Evolutionary conservation across 2,797 vertebrate genomes (phyloP).

Genomic region (Schizopygopsis malacanthus): DNA sequence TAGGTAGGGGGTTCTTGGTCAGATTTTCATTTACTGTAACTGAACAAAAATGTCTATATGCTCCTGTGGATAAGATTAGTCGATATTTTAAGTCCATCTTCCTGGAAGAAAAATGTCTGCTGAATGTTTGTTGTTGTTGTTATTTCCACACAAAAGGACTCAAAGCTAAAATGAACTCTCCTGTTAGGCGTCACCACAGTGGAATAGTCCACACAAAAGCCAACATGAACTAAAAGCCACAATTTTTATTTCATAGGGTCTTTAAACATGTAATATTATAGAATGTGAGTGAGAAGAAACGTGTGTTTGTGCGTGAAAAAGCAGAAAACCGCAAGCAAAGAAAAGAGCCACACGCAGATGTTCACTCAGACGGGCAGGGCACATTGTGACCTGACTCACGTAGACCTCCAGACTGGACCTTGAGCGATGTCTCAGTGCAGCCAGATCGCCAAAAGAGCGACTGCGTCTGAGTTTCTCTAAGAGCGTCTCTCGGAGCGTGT

Average conservation of each 20-base stretch:
- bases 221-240: constrained; percentile 1
- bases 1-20: background rate
- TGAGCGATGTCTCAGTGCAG: constrained; percentile 90
- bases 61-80: background rate
- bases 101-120: background rate
- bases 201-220: too few species aligned
- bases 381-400: constrained; percentile 86
- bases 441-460: constrained; percentile 95
- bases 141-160: too few species aligned
- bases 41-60: background rate
- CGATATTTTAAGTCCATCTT: background rate
- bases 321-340: constrained; percentile 37
- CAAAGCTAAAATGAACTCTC: background rate
- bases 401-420: constrained; percentile 93
- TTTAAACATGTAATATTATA: background rate
- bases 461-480: constrained; percentile 95
- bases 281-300: background rate
- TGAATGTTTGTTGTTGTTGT: background rate
- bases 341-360: constrained; percentile 33
- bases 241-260: background rate
- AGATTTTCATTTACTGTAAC: background rate
- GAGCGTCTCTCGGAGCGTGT: constrained; percentile 91
- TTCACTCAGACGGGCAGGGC: constrained; percentile 35
- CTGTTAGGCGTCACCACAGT: too few species aligned
- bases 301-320: background rate